Conservation (phyloP, 35 echinoderm and acorn worm species). For the Ptychodera flava region DNA sequence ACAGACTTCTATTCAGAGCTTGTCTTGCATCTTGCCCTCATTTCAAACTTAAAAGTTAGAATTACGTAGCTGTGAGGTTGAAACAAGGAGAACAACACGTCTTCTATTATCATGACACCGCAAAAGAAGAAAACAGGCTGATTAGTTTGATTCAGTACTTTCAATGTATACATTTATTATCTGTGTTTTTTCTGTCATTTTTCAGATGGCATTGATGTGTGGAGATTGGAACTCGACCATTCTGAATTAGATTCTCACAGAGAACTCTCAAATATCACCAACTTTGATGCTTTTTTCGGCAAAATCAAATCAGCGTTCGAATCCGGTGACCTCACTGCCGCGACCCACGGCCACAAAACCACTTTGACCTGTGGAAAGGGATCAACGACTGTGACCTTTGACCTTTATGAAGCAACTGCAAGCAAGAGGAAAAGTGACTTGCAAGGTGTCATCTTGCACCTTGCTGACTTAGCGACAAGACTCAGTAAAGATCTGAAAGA, state of each 20-base stretch:
- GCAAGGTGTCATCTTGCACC: conserved; percentile 28
- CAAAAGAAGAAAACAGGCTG: too few species aligned
- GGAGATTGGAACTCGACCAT: conserved; percentile 45
- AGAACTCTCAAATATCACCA: conserved; percentile 47
- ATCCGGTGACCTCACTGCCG: conserved; percentile 29
- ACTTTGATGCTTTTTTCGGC: conserved; percentile 51
- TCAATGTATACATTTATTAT: neutral
- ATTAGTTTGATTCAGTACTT: too few species aligned
- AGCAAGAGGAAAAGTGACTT: conserved; percentile 55
- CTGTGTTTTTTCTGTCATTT: conserved; percentile 8
- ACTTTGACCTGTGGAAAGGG: conserved; percentile 38
- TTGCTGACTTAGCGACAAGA: conserved; percentile 25
- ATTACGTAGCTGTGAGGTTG: too few species aligned
- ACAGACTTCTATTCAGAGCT: too few species aligned
- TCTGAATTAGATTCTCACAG: conserved; percentile 42
- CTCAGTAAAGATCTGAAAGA: neutral
- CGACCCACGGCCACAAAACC: conserved; percentile 49
- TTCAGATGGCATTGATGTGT: conserved; percentile 66
- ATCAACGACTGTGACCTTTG: conserved; percentile 36
- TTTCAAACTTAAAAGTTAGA: too few species aligned
- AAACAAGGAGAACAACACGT: too few species aligned
- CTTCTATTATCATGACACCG: too few species aligned
- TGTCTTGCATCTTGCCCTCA: too few species aligned
- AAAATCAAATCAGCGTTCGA: conserved; percentile 65
- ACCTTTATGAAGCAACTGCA: conserved; percentile 65